Conservation (phyloP, 2,113 vertebrate species). For the Colossoma macropomum region DNA sequence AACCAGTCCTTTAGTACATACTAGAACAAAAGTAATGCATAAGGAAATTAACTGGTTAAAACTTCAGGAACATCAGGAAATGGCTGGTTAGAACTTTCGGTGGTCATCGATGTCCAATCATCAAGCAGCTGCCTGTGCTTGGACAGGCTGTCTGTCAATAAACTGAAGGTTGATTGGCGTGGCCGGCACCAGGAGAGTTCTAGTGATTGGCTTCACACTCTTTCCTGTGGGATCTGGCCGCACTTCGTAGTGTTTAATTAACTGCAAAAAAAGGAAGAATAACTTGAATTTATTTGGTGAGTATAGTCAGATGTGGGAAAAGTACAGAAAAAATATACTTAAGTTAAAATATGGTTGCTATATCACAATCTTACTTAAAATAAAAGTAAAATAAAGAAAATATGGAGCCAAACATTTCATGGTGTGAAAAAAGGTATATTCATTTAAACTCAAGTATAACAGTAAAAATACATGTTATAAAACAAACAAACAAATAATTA, state of each 20-base stretch:
- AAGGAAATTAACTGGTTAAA: not conserved
- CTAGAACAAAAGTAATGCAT: not conserved
- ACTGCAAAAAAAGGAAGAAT: conserved; percentile 58
- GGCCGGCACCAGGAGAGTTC: conserved; percentile 74
- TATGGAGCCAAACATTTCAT: too few relatives aligned
- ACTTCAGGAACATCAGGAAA: not conserved
- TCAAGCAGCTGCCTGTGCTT: conserved; percentile 19
- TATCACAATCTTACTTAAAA: too few relatives aligned
- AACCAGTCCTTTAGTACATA: not conserved
- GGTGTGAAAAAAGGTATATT: too few relatives aligned
- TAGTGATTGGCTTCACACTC: conserved; percentile 71
- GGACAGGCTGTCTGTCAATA: conserved; percentile 62
- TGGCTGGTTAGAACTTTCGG: not conserved
- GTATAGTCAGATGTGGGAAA: not conserved
- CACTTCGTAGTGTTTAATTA: conserved; percentile 76
- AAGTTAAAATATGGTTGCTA: too few relatives aligned
- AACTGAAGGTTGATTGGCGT: conserved; percentile 78
- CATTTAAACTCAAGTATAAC: too few relatives aligned
- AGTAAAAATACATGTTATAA: too few relatives aligned
- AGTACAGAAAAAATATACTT: not conserved
- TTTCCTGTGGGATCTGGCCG: conserved; percentile 72
- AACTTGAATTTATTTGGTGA: not conserved
- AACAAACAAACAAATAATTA: too few relatives aligned
- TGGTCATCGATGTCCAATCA: not conserved
- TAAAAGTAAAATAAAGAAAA: too few relatives aligned